phyloP scores from a whole-genome alignment of 35 echinoderm and acorn worm species.

The Amphiura filiformis region DNA sequence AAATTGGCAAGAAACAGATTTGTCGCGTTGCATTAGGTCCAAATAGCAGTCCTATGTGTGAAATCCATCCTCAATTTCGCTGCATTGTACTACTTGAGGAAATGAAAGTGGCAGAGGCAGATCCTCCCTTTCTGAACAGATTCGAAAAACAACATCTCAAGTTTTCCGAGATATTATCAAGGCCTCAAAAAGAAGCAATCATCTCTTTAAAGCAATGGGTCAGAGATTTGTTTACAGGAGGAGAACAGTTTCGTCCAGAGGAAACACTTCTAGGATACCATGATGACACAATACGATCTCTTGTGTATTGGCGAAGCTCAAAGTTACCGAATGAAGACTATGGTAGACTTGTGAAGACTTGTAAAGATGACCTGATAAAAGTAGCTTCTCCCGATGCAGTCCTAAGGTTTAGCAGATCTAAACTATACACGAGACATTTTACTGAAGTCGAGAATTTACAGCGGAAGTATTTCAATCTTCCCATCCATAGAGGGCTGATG shows the following conservation, averaged over 20 bases:
- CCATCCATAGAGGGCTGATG: background rate
- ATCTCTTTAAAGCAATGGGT: background rate
- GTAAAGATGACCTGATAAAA: constrained; percentile 26
- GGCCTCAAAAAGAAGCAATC: background rate
- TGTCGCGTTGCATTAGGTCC: constrained; percentile 32
- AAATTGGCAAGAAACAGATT: constrained; percentile 17
- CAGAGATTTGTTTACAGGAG: background rate
- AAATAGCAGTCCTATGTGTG: constrained; percentile 41
- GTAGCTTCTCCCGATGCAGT: constrained; percentile 28
- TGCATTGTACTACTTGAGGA: constrained; percentile 34
- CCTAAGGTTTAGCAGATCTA: constrained; percentile 5
- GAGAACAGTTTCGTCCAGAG: background rate
- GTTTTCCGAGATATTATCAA: constrained; percentile 2
- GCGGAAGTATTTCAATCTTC: constrained; percentile 4
- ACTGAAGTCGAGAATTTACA: constrained; percentile 12
- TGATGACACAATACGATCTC: constrained; percentile 21
- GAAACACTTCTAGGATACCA: constrained; percentile 18
- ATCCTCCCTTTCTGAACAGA: constrained; percentile 38
- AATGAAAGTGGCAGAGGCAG: constrained; percentile 8
- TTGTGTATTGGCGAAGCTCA: background rate
- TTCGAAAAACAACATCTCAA: constrained; percentile 34
- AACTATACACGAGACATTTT: background rate
- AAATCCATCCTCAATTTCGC: constrained; percentile 19
- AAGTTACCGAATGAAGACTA: background rate
- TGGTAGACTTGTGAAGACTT: background rate